Percentiles rank a stretch among this genome's conserved stretches.
These are phyloP conservation scores for Salminus brasiliensis DNA, from an alignment of 2,113 vertebrate species.

Conservation along the genomic window DNA sequence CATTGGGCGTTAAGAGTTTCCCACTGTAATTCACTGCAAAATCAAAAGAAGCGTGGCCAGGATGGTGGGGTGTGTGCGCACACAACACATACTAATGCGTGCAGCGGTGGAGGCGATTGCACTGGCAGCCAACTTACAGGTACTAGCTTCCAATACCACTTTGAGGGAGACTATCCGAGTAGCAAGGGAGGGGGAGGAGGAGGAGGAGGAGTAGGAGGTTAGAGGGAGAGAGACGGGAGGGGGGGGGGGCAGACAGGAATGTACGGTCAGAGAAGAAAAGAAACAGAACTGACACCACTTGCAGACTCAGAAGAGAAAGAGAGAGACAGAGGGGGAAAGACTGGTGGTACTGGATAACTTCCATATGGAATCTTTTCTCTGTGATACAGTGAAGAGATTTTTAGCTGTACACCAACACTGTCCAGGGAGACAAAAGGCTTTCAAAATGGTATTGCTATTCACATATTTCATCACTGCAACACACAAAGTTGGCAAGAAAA, in stretches of 20 bases:
- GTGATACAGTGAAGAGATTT: neutral
- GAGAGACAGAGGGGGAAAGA: neutral
- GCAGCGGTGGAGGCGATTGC: conserved; percentile 66
- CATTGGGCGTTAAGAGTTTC: conserved; percentile 37
- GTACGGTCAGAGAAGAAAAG: conserved; percentile 45
- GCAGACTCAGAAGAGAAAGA: conserved; percentile 32
- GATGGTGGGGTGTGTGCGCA: conserved; percentile 60
- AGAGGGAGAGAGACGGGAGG: conserved; percentile 72
- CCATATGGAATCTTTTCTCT: neutral
- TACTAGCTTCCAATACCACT: conserved; percentile 99
- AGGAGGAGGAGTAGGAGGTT: conserved; percentile 49
- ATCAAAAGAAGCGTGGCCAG: conserved; percentile 66
- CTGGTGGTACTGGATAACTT: neutral
- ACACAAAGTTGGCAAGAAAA: conserved; percentile 17
- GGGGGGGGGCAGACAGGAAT: conserved; percentile 72
- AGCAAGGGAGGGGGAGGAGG: conserved; percentile 48
- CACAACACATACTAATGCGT: conserved; percentile 74
- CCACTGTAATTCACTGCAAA: conserved; percentile 58
- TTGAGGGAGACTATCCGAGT: conserved; percentile 97
- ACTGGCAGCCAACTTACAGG: conserved; percentile 92
- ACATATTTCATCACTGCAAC: neutral
- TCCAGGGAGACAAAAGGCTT: neutral
- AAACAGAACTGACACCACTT: conserved; percentile 45
- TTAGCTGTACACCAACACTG: neutral
- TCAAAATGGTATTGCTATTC: neutral